phyloP scores from a whole-genome alignment of 2,113 vertebrate species.

The Mesocricetus auratus region DNA sequence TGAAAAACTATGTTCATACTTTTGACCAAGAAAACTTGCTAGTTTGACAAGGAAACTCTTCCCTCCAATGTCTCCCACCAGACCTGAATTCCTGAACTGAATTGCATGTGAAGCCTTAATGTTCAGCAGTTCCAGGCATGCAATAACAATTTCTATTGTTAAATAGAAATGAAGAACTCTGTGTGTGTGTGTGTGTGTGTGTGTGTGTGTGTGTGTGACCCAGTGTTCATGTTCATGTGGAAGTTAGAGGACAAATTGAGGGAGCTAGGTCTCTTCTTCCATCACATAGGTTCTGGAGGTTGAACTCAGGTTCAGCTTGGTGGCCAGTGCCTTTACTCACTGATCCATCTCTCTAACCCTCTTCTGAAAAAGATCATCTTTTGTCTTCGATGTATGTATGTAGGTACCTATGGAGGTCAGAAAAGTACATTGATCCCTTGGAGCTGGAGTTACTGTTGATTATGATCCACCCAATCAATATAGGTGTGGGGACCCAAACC shows the following conservation, averaged over 20 bases:
- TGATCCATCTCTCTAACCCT: background rate
- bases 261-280: background rate
- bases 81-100: constrained; percentile 46
- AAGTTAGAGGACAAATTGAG: background rate
- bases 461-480: background rate
- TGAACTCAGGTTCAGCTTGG: background rate
- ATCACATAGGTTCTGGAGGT: background rate
- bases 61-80: background rate
- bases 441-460: background rate
- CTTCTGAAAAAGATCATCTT: background rate
- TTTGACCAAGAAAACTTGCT: constrained; percentile 23
- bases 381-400: background rate
- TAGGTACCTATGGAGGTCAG: background rate
- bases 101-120: constrained; percentile 30
- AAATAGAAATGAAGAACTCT: background rate
- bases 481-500: background rate
- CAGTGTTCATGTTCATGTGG: background rate
- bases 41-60: constrained; percentile 48
- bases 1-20: background rate
- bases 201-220: background rate
- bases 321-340: background rate
- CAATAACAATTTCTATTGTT: background rate
- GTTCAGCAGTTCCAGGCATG: background rate
- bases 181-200: too few relatives aligned
- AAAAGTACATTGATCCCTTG: background rate